Evolutionary conservation across 1,140 invertebrate genomes (phyloP), one percentile per base, ranked within the genome.

Genomic region (Wasmannia auropunctata): DNA sequence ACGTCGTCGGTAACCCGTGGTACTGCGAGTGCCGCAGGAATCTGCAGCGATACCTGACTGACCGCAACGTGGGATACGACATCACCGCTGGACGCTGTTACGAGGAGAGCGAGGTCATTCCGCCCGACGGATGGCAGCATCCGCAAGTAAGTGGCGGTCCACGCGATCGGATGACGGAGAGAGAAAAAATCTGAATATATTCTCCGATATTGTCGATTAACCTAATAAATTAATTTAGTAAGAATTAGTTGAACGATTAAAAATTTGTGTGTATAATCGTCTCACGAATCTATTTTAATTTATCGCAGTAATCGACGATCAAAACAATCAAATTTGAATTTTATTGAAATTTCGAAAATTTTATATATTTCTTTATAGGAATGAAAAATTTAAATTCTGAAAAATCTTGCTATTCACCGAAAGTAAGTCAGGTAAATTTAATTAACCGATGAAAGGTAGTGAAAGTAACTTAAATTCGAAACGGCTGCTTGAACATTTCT

Each of bases 1-100:
- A 93, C 4, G 77, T 80, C 0, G 46, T 65, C 2, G 86, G 85
- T 10, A 93, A 93, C 80, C 91, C 92, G 0, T 93, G 92, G 93
- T 58, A 72, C 0, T 93, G 93, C 54, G 69, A 31, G 0, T 93
- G 93, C 72, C 85, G 83, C 7, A 31, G 37, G 0, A 69, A 91
- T 49, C 67, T 93, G 0, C 84, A 90, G 34, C 74, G 25, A 28
- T 87, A 85, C 31, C 31, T 93, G 1, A 80, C 34, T 0, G 58
- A 86, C 2, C 84, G n/a, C 7, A 84, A 85, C 0, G 75, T 93
- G 19, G 92, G 89, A 8, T 93, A 90, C 58, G 89, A 92, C 19
- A 91, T 92, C 2, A 87, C 86, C 16, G 87, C 70, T 0, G 91
- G 89, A 19, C 51, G 86, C 22, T 91, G 88, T 40, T 84, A 91